Conservation (phyloP, 1,140 invertebrate species). For the Listronotus bonariensis region DNA sequence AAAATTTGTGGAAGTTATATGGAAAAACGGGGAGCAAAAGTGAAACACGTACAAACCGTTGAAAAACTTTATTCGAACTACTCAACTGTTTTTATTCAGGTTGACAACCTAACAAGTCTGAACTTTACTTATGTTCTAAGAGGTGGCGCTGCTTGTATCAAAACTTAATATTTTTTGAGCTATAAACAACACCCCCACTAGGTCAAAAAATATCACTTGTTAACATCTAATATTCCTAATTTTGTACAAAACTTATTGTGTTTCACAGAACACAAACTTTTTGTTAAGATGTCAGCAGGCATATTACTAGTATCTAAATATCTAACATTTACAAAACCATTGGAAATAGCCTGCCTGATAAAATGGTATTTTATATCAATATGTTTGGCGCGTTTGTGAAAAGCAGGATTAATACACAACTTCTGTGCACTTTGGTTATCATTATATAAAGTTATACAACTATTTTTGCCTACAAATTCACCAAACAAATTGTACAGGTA, state of each 20-base stretch:
- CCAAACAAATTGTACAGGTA: conserved; percentile 40
- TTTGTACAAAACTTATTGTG: conserved; percentile 22
- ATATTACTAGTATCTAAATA: conserved; percentile 42
- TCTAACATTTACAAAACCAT: conserved; percentile 36
- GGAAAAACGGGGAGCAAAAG: too few species aligned
- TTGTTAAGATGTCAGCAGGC: conserved; percentile 50
- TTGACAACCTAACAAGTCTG: too few species aligned
- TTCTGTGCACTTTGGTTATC: conserved; percentile 6
- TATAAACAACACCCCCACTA: too few species aligned
- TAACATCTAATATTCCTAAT: conserved; percentile 4
- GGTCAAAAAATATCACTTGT: too few species aligned
- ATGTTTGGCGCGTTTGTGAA: conserved; percentile 49
- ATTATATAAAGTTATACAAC: background rate
- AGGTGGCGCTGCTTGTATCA: too few species aligned
- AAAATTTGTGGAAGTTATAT: too few species aligned
- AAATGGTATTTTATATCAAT: conserved; percentile 52
- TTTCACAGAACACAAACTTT: conserved; percentile 23
- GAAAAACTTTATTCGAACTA: too few species aligned
- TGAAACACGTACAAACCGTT: too few species aligned
- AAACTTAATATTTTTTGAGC: too few species aligned
- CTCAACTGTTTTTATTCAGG: too few species aligned
- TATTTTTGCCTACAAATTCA: background rate
- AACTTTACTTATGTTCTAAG: too few species aligned
- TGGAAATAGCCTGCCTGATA: conserved; percentile 39
- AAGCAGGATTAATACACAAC: conserved; percentile 47